Base-by-base conservation (phyloP, 2,797 vertebrate species). In the Argya squamiceps region DNA sequence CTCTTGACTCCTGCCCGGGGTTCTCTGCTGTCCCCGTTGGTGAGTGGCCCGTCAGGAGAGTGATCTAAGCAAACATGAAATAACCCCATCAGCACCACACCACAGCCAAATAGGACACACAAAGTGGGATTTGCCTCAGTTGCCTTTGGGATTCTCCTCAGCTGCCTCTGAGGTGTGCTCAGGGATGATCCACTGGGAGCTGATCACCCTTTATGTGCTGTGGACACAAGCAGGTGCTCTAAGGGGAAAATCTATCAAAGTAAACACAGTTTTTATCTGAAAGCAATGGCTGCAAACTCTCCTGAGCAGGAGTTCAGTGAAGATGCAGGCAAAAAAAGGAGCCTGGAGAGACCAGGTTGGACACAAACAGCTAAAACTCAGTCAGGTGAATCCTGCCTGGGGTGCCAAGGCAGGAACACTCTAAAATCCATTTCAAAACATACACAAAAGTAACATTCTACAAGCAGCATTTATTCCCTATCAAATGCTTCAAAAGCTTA, bases 11-110 rank as follows among this genome's bases (percentile, higher is more conserved):
- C 98, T 17, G 97, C 62, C 43, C 98, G 93, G 44, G 85, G 84
- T 34, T 98, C 97, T 97, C 97, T 97, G 98, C 95, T 98, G 36
- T 99, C 98, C 20, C 98, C 98, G 13, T 99, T 99, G 60, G 98
- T 98, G 56, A 98, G 97, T 3, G 98, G 98, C 63, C 98, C 97
- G 43, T 98, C 98, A 59, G 95, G 77, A 75, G 94, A 96, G 67
- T 97, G 97, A 97, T 98, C 98, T 98, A 92, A 89, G 96, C 87
- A 80, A 96, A 97, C 85, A 97, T 46, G 90, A 88, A 95, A 95
- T 2, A 92, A 59, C 14, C 53, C 58, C 24, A 16, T 44, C 62
- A 82, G 47, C 74, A 44, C 27, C 65, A 32, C 6, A 4, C 15
- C 50, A 16, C 13, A 39, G 60, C 46, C 63, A 62, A 47, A 75